Evolutionary conservation across 64 coral and sea anemone genomes (phyloP), one percentile per base, ranked within the genome.

Genomic region (Dendronephthya gigantea): DNA sequence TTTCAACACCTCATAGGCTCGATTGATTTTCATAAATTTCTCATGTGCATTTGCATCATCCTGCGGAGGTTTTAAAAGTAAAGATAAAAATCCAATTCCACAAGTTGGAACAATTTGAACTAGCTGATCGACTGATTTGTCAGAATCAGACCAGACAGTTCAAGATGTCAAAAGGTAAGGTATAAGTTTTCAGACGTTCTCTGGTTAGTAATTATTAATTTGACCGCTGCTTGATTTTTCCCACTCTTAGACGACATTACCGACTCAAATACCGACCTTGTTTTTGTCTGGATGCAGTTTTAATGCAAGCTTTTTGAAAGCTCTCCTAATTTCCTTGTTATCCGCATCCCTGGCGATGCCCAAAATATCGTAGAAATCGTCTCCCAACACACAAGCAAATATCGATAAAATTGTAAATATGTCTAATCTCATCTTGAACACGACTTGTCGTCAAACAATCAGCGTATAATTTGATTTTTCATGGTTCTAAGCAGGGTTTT

Each of bases 1-100:
- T 98, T 98, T 98, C 35, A 98, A 86, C 34, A 98, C 92, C 72
- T 98, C 95, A 84, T 98, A 98, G 0, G 95, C 95, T 81, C 88
- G 93, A 76, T 88, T 98, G 34, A 98, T 92, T 82, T 82, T 81
- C 50, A 88, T 91, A 79, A 98, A 98, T 12, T 59, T 93, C 75
- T 98, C 95, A 31, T 98, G 95, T 69, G 95, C 95, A 34, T 85
- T 89, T n/a, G 88, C 86, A 45, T 87, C 95, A 83, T 98, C 84
- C 87, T 98, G 36, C 45, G 37, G 37, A 83, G 40, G 82, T 34
- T n/a, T n/a, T n/a, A n/a, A n/a, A n/a, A n/a, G n/a, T n/a, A n/a
- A n/a, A 35, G n/a, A 85, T 48, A 36, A 72, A n/a, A 62, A 2
- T 27, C 16, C 19, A 62, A 62, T 62, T 45, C 41, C n/a, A n/a